Base-by-base conservation (phyloP, 1,140 invertebrate genomes). In the Hyles vespertilio region DNA sequence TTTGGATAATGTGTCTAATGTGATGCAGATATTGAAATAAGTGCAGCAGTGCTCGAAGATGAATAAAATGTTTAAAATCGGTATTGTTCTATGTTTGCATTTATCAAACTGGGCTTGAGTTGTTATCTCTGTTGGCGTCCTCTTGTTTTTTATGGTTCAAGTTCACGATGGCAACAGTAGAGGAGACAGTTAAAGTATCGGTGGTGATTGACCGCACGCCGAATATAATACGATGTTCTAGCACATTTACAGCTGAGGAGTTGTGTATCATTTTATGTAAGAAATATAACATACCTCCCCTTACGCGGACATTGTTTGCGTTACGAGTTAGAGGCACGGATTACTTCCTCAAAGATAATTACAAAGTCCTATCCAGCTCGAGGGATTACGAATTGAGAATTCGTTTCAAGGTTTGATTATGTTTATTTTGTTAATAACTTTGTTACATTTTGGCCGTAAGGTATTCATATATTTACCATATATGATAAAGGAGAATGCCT, bases 221-320 rank as follows among this genome's bases (percentile, higher is more conserved):
- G n/a, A 79, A 81, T 58, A 73, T 79, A 52, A 72, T 86, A 59
- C 68, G 77, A 9, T 86, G 84, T 63, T 79, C 83, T 5, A 81
- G 63, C 58, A 73, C 73, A 32, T 72, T 78, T 56, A 86, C 82
- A 36, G 85, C 85, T 22, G 95, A 96, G 86, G 93, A 96, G 74
- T 88, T 95, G 6, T 93, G 94, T 70, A 92, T 93, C 57, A 80
- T 91, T 70, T 79, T 95, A 55, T 95, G 94, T 69, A 93, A 93
- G 77, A 79, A 91, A 48, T 79, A 95, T 53, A 90, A 91, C 1
- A 95, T 97, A 72, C 91, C 93, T 32, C 94, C 95, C 6, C 79
- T 95, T n/a, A 92, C 93, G 32, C 90, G 94, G 59, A 92, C 95
- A 70, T 83, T 97, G 9, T 97, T 96, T 90, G 92, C 93, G 8